Evolutionary conservation across 2,113 vertebrate genomes (phyloP).

Genomic region (Bubo bubo): DNA sequence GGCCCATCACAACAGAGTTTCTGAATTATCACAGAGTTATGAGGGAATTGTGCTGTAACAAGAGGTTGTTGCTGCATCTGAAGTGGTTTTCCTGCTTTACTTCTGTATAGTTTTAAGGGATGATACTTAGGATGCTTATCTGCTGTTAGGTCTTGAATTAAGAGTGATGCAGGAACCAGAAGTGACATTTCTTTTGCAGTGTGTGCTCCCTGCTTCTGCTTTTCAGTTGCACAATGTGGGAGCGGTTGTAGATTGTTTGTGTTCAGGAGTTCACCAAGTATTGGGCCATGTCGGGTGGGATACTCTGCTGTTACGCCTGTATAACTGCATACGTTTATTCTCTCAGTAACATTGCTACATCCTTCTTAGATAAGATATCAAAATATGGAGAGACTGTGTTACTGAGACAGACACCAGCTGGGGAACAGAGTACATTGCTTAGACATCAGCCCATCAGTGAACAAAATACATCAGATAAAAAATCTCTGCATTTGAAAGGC

Average conservation of each 20-base stretch:
- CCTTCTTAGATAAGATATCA: constrained; percentile 35
- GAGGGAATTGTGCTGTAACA: background rate
- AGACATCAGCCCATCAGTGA: constrained; percentile 4
- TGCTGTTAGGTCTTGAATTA: background rate
- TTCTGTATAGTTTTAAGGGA: background rate
- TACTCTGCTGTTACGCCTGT: background rate
- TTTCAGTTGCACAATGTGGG: background rate
- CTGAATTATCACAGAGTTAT: background rate
- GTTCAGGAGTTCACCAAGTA: background rate
- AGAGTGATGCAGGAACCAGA: background rate
- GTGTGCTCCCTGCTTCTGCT: background rate
- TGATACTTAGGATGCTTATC: rapidly evolving
- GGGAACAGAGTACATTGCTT: constrained; percentile 14
- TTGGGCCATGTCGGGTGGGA: background rate
- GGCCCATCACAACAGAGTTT: background rate
- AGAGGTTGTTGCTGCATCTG: background rate
- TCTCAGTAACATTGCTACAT: constrained; percentile 37
- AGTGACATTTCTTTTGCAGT: background rate
- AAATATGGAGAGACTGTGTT: constrained; percentile 42
- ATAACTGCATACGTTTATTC: background rate
- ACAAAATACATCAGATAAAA: constrained; percentile 2
- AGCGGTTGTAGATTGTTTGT: background rate
- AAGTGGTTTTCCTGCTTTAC: background rate
- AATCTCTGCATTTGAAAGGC: background rate
- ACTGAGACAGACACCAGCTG: constrained; percentile 30